Evolutionary conservation across 2,888 invertebrate genomes (phyloP).

Genomic region (Agrotis segetum): DNA sequence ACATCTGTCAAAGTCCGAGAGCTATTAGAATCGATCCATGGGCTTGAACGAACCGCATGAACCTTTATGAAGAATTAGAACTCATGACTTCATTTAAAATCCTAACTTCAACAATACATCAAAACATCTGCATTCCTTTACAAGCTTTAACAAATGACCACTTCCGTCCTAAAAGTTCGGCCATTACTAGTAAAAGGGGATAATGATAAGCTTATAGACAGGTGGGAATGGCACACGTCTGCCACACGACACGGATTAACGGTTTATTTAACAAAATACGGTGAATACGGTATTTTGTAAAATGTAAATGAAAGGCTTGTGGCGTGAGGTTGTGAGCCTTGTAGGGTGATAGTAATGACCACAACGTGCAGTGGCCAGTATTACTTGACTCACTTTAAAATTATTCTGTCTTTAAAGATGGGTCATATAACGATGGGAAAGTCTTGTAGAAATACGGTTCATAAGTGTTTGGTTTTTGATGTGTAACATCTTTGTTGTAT

Average conservation of each 20-base stretch:
- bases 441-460: too few relatives aligned
- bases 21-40: too few relatives aligned
- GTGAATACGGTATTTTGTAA: conserved; percentile 24
- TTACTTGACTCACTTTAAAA: too few relatives aligned
- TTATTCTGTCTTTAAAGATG: too few relatives aligned
- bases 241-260: conserved; percentile 79
- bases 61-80: background rate
- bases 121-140: conserved; percentile 48
- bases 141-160: conserved; percentile 58
- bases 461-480: too few relatives aligned
- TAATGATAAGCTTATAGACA: conserved; percentile 67
- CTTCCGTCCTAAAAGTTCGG: conserved; percentile 63
- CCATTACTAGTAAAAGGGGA: conserved; percentile 53
- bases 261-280: background rate
- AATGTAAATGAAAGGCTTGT: conserved; percentile 6
- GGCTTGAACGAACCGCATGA: too few relatives aligned
- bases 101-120: background rate
- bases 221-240: conserved; percentile 77
- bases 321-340: background rate
- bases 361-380: too few relatives aligned
- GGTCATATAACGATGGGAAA: too few relatives aligned
- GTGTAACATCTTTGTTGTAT: too few relatives aligned
- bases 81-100: background rate
- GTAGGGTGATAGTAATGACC: too few relatives aligned
- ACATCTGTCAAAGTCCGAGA: too few relatives aligned